phyloP scores from a whole-genome alignment of 2,888 invertebrate genomes.

The Meandrusa payeni region DNA sequence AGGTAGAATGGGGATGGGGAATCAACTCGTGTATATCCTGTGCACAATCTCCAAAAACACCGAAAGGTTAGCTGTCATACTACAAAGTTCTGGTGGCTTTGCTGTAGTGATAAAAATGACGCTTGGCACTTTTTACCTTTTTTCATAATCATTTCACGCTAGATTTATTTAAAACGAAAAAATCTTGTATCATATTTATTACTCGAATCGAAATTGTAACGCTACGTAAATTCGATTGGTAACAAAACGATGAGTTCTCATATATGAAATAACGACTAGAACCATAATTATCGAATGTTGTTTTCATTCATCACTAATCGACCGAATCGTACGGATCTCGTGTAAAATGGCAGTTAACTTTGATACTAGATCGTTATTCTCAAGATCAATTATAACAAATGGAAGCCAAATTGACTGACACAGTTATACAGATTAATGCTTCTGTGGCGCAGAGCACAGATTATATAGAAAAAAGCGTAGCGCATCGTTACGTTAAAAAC shows the following conservation, averaged over 20 bases:
- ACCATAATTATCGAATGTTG: constrained; percentile 18
- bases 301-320: constrained; percentile 22
- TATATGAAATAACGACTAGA: constrained; percentile 13
- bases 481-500: constrained; percentile 42
- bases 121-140: too few relatives aligned
- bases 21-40: too few relatives aligned
- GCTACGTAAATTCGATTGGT: constrained; percentile 19
- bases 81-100: too few relatives aligned
- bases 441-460: constrained; percentile 56
- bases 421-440: constrained; percentile 46
- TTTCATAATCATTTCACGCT: constrained; percentile 3
- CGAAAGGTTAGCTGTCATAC: too few relatives aligned
- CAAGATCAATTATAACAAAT: constrained; percentile 44
- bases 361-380: constrained; percentile 31
- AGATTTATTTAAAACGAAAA: constrained; percentile 1
- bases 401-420: constrained; percentile 50
- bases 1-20: too few relatives aligned
- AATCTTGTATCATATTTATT: constrained; percentile 5
- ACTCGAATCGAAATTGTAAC: constrained; percentile 18
- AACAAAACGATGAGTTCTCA: constrained; percentile 19
- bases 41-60: too few relatives aligned
- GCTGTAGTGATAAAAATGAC: too few relatives aligned
- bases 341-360: constrained; percentile 40
- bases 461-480: constrained; percentile 65
- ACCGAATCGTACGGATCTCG: constrained; percentile 31